A percentile compares a stretch with the other conserved stretches of the same genome.
Evolutionary conservation across 1,140 invertebrate species (phyloP).

Genomic region (Oncopodura yosiiana): DNA sequence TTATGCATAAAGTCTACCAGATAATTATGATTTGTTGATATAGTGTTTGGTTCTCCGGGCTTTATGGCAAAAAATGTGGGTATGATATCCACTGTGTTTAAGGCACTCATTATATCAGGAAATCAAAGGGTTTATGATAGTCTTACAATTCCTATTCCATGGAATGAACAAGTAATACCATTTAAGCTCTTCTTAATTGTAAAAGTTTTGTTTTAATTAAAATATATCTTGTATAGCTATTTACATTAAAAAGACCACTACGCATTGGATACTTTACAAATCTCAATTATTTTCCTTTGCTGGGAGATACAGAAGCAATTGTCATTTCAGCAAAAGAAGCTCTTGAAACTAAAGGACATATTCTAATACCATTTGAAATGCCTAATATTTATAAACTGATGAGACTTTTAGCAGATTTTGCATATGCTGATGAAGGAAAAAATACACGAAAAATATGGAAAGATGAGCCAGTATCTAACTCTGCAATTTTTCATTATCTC

Average conservation of each 20-base stretch:
- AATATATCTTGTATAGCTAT: constrained; percentile 6
- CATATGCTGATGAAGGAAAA: neutral
- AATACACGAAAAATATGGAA: too few species aligned
- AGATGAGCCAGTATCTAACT: too few species aligned
- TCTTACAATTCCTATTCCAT: constrained; percentile 23
- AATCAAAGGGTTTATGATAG: constrained; percentile 20
- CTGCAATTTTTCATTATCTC: too few species aligned
- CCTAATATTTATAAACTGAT: too few species aligned
- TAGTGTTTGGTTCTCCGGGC: constrained; percentile 8
- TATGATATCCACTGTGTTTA: constrained; percentile 10
- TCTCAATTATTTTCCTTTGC: constrained; percentile 4
- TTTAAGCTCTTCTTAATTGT: too few species aligned
- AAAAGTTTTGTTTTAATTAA: neutral
- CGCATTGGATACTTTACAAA: constrained; percentile 26
- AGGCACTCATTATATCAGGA: neutral
- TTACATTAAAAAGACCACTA: constrained; percentile 2
- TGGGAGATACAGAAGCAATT: constrained; percentile 19
- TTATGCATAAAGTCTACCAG: too few species aligned
- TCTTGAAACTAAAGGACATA: constrained; percentile 16
- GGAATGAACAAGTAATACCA: constrained; percentile 22
- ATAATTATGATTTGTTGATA: neutral
- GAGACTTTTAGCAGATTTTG: neutral
- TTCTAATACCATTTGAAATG: constrained; percentile 6
- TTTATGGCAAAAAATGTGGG: constrained; percentile 8
- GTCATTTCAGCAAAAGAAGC: constrained; percentile 19